Base-by-base conservation (phyloP, 1,140 invertebrate genomes). In the Sitophilus oryzae region DNA sequence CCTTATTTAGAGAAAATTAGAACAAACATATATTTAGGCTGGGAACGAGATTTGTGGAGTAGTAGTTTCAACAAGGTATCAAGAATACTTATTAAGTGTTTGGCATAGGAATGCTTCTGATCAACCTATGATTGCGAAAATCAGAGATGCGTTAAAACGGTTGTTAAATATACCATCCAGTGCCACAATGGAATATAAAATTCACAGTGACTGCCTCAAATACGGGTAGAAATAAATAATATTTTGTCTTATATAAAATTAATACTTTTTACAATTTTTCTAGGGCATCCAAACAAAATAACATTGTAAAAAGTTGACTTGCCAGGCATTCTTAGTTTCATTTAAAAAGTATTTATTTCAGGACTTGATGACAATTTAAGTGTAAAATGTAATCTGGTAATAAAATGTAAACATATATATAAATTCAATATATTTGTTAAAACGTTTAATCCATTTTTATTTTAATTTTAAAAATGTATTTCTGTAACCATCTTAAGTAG, bases 41-140 rank as follows among this genome's bases (percentile, higher is more conserved):
- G 95, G 95, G 6, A 89, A 96, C 61, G 96, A 99, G 78, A 95
- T 99, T 60, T 99, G 96, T 78, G 96, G 96, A 2, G 90, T 94
- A 56, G 96, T 98, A 44, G 85, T 98, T 60, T 97, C 94, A 3
- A 68, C 70, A 1, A 58, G 71, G 52, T 71, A 67, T 66, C 75
- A 96, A 86, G 96, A 98, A 76, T 96, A 98, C 72, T 90, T 96
- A 70, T 86, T 99, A 66, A 96, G 93, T 61, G 83, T 99, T 63
- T 99, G 96, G 96, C 98, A 98, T 77, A 84, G 89, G 69, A 96
- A 88, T 61, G 91, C 94, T 9, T 84, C 85, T 61, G 93, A 98
- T 79, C 79, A 84, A 68, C 80, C 79, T 52, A 91, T 89, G 49
- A 96, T 89, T 61, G 84, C 83, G 54, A 80, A 92, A 64, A 96